A percentile compares a stretch with the other conserved stretches of the same genome.
These are phyloP conservation scores for Adelosebastes latens DNA, from an alignment of 2,797 vertebrate species.

Conservation along the genomic window DNA sequence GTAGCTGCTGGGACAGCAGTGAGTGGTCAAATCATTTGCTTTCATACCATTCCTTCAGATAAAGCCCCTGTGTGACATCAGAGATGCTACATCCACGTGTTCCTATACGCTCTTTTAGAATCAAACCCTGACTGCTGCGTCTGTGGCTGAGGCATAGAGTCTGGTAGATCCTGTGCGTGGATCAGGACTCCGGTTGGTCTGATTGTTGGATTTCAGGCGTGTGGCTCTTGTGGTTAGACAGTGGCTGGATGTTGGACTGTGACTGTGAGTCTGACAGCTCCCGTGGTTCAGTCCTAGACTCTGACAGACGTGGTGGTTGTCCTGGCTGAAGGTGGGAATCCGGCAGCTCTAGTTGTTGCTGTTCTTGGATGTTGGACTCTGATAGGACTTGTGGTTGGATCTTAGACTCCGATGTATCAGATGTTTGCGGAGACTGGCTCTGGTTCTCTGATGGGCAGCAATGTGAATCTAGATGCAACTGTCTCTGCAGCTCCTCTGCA, in stretches of 20 bases:
- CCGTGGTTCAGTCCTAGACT: not conserved
- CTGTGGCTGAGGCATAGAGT: not conserved
- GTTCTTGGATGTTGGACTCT: not conserved
- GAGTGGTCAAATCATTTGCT: not conserved
- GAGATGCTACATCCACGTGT: not conserved
- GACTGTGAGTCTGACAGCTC: not conserved
- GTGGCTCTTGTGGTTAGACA: not conserved
- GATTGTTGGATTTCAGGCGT: not conserved
- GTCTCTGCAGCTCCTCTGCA: conserved; percentile 81
- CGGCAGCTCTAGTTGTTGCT: not conserved
- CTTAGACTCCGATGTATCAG: not conserved
- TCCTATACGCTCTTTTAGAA: not conserved
- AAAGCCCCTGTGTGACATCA: not conserved
- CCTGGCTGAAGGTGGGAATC: not conserved
- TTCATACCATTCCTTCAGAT: not conserved
- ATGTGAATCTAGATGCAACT: conserved; percentile 48
- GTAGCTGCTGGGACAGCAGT: not conserved
- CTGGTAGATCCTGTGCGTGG: not conserved
- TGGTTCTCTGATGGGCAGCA: not conserved
- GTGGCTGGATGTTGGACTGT: not conserved
- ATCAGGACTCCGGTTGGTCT: not conserved
- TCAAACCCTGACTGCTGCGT: not conserved
- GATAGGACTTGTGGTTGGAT: not conserved
- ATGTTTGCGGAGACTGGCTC: not conserved
- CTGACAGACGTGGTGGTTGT: not conserved